Conservation (phyloP, 35 echinoderm and acorn worm genomes). For the Chiridota heheva region DNA sequence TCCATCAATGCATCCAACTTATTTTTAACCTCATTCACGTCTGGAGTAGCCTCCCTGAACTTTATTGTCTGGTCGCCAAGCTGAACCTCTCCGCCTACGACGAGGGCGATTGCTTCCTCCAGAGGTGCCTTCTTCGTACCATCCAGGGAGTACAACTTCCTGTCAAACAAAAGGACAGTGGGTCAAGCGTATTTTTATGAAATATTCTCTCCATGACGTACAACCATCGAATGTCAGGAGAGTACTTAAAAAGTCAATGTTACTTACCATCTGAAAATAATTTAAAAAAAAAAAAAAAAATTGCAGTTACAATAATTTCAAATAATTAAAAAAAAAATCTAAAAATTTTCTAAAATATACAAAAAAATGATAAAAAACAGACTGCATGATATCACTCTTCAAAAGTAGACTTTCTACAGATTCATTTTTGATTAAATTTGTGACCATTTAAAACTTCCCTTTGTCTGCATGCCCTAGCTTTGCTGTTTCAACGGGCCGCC, state of each 20-base stretch:
- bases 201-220: neutral
- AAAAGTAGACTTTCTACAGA: neutral
- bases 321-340: neutral
- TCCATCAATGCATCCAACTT: neutral
- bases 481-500: neutral
- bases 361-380: neutral
- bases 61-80: constrained; percentile 13
- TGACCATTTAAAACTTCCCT: neutral
- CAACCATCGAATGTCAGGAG: neutral
- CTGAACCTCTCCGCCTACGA: neutral
- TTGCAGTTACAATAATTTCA: neutral
- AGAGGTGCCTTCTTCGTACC: constrained; percentile 4
- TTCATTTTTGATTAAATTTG: neutral
- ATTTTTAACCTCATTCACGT: neutral
- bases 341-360: neutral
- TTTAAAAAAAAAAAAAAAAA: neutral
- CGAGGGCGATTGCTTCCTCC: constrained; percentile 9
- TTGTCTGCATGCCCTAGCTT: neutral
- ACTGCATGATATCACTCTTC: too few species aligned
- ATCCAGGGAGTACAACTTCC: neutral
- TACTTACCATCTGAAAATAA: neutral
- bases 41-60: constrained; percentile 17
- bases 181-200: neutral
- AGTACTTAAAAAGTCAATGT: neutral
- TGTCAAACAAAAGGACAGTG: neutral